These are phyloP conservation scores for Psephotus haematonotus DNA, from an alignment of 2,113 vertebrate genomes.

Conservation along the genomic window DNA sequence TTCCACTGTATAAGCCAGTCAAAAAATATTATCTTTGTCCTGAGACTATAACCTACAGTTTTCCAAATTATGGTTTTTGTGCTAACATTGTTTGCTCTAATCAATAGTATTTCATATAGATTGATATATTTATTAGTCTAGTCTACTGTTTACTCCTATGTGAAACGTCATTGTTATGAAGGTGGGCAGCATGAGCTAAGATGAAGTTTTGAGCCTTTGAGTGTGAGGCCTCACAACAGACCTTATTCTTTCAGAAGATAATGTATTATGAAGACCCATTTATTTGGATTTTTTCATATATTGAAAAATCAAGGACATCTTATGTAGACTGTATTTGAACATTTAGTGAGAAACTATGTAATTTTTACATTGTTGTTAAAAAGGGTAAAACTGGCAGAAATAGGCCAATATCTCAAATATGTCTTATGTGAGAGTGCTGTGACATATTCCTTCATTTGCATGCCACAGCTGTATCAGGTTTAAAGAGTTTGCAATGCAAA, in stretches of 20 bases:
- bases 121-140: not conserved
- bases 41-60: not conserved
- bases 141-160: not conserved
- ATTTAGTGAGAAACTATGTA: not conserved
- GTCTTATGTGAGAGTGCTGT: not conserved
- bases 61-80: not conserved
- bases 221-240: not conserved
- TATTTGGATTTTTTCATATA: not conserved
- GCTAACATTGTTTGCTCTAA: not conserved
- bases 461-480: not conserved
- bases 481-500: not conserved
- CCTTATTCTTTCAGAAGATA: not conserved
- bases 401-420: not conserved
- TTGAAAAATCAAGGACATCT: not conserved
- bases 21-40: not conserved
- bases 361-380: not conserved
- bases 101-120: not conserved
- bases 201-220: not conserved
- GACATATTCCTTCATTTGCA: not conserved
- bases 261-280: not conserved
- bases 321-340: not conserved
- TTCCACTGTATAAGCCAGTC: not conserved
- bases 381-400: not conserved
- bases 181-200: not conserved
- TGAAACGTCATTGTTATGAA: not conserved